phyloP scores from a whole-genome alignment of 2,797 vertebrate genomes.

The Ctenosaura bakeri region DNA sequence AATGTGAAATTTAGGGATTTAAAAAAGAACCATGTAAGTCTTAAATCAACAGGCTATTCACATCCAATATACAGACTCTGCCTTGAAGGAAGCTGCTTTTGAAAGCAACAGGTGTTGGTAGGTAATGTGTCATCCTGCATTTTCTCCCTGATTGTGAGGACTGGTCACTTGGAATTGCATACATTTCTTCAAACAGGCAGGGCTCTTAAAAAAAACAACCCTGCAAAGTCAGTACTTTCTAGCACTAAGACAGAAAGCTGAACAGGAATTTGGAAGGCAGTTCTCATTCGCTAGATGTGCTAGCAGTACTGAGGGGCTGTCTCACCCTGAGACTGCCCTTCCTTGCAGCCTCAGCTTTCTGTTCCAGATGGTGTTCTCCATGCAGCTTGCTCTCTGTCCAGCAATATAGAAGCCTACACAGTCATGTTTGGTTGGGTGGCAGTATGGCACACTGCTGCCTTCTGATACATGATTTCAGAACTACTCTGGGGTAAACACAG shows the following conservation, averaged over 20 bases:
- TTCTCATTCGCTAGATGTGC: not conserved
- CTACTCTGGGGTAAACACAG: not conserved
- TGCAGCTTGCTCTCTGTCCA: not conserved
- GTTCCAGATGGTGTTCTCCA: not conserved
- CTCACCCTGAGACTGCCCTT: not conserved
- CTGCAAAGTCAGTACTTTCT: no score
- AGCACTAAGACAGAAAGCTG: not conserved
- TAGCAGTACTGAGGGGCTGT: not conserved
- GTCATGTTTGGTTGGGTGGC: not conserved
- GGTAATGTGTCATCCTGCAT: fast-evolving
- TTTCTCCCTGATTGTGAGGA: not conserved
- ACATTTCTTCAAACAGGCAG: not conserved
- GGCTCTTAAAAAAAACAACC: not conserved
- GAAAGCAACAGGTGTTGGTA: not conserved
- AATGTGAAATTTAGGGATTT: not conserved
- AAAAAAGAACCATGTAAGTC: not conserved
- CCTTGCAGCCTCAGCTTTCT: not conserved
- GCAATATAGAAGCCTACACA: not conserved
- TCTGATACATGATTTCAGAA: no score
- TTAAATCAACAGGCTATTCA: no score
- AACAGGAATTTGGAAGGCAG: not conserved
- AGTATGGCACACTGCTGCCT: not conserved
- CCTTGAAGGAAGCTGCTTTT: not conserved
- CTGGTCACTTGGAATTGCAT: not conserved
- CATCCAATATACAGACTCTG: not conserved